A percentile compares a stretch with the other conserved stretches of the same genome.
phyloP scores from a whole-genome alignment of 2,888 invertebrate genomes.

The Neria commutata region DNA sequence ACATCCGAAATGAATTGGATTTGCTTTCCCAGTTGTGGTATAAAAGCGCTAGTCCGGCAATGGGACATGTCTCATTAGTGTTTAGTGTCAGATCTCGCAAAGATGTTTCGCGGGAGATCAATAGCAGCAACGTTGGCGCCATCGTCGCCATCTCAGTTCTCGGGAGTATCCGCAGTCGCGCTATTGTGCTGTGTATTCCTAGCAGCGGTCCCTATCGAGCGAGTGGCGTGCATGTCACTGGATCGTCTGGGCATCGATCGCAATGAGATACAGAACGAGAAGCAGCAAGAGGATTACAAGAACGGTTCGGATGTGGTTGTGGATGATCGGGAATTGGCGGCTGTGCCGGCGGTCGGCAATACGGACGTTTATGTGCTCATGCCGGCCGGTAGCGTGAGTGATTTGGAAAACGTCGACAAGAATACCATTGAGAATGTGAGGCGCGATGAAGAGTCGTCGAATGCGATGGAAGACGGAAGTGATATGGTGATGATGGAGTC shows the following conservation, averaged over 20 bases:
- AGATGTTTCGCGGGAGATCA: constrained; percentile 58
- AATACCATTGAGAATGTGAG: constrained; percentile 32
- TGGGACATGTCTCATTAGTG: constrained; percentile 62
- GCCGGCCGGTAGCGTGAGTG: constrained; percentile 35
- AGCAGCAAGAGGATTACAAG: constrained; percentile 25
- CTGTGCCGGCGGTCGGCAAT: constrained; percentile 29
- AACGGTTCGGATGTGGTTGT: constrained; percentile 33
- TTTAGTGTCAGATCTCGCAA: constrained; percentile 60
- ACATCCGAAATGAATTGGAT: constrained; percentile 45
- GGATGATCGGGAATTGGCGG: constrained; percentile 44
- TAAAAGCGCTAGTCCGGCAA: constrained; percentile 58
- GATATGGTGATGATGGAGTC: constrained; percentile 56
- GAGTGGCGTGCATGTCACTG: constrained; percentile 46
- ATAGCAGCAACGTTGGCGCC: constrained; percentile 26
- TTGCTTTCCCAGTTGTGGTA: constrained; percentile 56
- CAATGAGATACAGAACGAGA: constrained; percentile 39
- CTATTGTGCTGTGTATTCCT: constrained; percentile 25
- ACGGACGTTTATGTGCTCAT: constrained; percentile 51
- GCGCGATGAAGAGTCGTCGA: constrained; percentile 22
- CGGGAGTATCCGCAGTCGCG: constrained; percentile 28
- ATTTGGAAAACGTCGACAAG: constrained; percentile 23
- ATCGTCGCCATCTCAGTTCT: constrained; percentile 22
- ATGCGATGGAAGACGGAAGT: constrained; percentile 10
- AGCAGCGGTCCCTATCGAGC: constrained; percentile 25
- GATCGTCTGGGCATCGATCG: constrained; percentile 47